Conservation (phyloP, 1,140 invertebrate genomes). For the Ceratosolen fusciceps region DNA sequence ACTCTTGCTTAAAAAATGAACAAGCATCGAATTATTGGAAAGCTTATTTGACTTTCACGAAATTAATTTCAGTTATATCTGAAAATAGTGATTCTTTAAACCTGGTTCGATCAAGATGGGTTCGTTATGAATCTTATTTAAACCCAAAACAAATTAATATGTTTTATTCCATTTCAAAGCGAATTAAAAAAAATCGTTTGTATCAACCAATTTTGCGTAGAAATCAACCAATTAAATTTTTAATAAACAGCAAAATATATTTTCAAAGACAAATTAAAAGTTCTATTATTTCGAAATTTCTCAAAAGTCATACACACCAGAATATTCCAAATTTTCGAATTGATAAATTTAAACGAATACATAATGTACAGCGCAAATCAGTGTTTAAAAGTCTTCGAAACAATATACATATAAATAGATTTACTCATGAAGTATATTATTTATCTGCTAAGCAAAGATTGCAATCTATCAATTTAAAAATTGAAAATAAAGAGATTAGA, state of each 20-base stretch:
- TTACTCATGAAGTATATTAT: background rate
- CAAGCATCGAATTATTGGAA: slow-evolving; percentile 25
- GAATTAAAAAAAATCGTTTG: background rate
- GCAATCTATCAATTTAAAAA: background rate
- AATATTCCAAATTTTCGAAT: background rate
- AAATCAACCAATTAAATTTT: background rate
- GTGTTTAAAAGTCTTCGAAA: background rate
- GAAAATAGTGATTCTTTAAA: slow-evolving; percentile 18
- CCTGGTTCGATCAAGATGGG: background rate
- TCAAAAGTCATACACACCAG: background rate
- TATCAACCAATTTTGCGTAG: background rate
- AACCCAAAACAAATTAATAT: background rate
- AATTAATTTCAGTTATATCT: slow-evolving; percentile 7
- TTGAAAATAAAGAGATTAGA: background rate
- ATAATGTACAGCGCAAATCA: background rate
- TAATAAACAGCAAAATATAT: background rate
- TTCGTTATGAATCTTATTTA: slow-evolving; percentile 1
- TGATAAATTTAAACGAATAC: background rate
- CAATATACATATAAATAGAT: background rate
- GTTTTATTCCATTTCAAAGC: background rate
- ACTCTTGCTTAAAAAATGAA: slow-evolving; percentile 59
- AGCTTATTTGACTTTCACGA: slow-evolving; percentile 15
- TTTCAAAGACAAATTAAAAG: background rate
- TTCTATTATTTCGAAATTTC: background rate
- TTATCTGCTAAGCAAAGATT: background rate